phyloP scores from a whole-genome alignment of 1,140 invertebrate species.

The Chelonus insularis region DNA sequence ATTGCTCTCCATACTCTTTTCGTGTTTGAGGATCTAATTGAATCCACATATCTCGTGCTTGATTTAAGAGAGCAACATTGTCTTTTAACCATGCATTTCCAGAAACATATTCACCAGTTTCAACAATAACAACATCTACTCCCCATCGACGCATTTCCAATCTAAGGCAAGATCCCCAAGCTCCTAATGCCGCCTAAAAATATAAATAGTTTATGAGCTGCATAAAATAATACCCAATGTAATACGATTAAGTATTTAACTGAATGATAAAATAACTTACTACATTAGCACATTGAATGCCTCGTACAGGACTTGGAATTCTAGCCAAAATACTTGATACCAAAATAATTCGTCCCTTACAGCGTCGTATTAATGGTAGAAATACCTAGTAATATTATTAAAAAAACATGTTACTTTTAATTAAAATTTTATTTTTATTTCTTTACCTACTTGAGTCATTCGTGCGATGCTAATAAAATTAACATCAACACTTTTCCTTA shows the following conservation, averaged over 20 bases:
- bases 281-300: constrained; percentile 76
- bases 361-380: constrained; percentile 75
- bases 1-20: constrained; percentile 76
- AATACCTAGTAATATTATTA: constrained; percentile 70
- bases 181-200: constrained; percentile 74
- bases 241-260: constrained; percentile 15
- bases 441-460: constrained; percentile 64
- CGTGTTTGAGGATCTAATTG: constrained; percentile 74
- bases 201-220: too few species aligned
- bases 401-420: too few species aligned
- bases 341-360: constrained; percentile 71
- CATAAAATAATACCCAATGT: too few species aligned
- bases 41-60: constrained; percentile 80
- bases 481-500: constrained; percentile 73
- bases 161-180: constrained; percentile 77
- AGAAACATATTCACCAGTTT: constrained; percentile 79
- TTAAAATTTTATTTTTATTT: constrained; percentile 13
- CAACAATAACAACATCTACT: constrained; percentile 77
- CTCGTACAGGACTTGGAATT: constrained; percentile 74
- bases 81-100: constrained; percentile 77
- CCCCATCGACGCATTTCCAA: constrained; percentile 78
- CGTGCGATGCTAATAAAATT: constrained; percentile 77
- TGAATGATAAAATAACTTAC: constrained; percentile 47
- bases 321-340: constrained; percentile 71
- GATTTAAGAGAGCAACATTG: constrained; percentile 68